Percentiles rank a stretch among this genome's conserved stretches.
These are phyloP conservation scores for Bos taurus DNA, from an alignment of 2,113 vertebrate species.

Conservation along the genomic window ARS-UCD2.0 NC_037330.1:114675501-114676000, in stretches of 20 bases:
- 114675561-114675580: background rate
- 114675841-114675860: accelerated
- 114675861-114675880: accelerated
- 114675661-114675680: background rate
- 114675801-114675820: background rate
- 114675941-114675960: background rate
- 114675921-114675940: background rate
- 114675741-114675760: background rate
- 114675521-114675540: background rate
- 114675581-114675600: background rate
- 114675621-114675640: background rate
- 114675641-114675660: background rate
- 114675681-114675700: background rate
- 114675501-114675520: background rate
- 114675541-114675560: background rate
- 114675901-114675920: accelerated
- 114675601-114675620: background rate
- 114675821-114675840: background rate
- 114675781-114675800: background rate
- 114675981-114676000: background rate
- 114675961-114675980: background rate
- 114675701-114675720: background rate
- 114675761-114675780: background rate
- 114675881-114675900: background rate
- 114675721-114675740: background rate